Conservation (phyloP, 2,113 vertebrate species). For the Elephas maximus region DNA sequence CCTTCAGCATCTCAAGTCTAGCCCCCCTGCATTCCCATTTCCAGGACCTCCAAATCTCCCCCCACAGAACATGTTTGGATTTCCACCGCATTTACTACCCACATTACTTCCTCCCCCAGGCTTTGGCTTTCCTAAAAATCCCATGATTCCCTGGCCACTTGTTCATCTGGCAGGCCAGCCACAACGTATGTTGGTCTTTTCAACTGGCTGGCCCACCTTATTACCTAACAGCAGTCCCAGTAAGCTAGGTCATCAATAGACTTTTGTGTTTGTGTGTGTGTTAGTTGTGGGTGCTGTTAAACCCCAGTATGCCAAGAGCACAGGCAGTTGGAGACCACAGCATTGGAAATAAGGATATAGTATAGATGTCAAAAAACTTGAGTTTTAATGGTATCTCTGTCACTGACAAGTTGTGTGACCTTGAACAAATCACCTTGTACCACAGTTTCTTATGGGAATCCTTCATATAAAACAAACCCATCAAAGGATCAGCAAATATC, state of each 20-base stretch:
- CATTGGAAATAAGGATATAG: neutral
- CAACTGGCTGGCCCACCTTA: neutral
- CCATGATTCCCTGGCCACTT: slow-evolving; percentile 90
- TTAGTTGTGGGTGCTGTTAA: neutral
- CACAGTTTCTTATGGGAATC: neutral
- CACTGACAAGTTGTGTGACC: neutral
- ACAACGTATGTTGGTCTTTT: slow-evolving; percentile 84
- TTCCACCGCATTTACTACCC: slow-evolving; percentile 91
- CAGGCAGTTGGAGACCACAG: neutral
- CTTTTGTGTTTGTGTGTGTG: neutral
- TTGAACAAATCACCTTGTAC: neutral
- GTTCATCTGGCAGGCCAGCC: slow-evolving; percentile 89
- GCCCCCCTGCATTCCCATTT: slow-evolving; percentile 88
- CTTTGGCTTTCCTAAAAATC: slow-evolving; percentile 90
- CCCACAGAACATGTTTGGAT: slow-evolving; percentile 89
- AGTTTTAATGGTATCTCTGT: slow-evolving; percentile 43
- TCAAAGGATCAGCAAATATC: neutral
- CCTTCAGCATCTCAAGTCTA: slow-evolving; percentile 88
- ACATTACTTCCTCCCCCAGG: slow-evolving; percentile 90
- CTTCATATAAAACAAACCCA: neutral
- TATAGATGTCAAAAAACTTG: neutral
- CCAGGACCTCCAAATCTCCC: slow-evolving; percentile 87
- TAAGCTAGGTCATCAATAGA: neutral
- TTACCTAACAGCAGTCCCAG: neutral
- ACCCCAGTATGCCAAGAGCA: neutral